phyloP scores from a whole-genome alignment of 2,113 vertebrate species.

The Terrapene triunguis region DNA sequence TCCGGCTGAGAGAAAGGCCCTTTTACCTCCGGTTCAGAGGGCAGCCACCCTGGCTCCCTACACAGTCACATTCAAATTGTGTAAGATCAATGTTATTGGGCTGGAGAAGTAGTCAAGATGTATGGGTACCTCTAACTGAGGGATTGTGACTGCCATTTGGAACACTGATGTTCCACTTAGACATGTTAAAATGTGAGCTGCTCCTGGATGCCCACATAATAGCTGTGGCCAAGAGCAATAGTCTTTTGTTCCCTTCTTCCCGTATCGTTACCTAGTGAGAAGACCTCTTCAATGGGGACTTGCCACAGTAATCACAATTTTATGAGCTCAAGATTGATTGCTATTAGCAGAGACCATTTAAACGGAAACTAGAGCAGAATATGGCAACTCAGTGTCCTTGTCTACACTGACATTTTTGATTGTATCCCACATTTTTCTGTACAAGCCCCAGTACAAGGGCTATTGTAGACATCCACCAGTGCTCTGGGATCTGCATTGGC shows the following conservation, averaged over 20 bases:
- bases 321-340: neutral
- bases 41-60: no score
- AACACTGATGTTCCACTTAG: neutral
- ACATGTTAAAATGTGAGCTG: neutral
- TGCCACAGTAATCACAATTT: rapidly evolving
- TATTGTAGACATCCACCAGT: neutral
- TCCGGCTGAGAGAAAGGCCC: no score
- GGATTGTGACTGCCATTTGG: neutral
- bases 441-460: no score
- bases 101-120: neutral
- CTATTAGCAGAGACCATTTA: neutral
- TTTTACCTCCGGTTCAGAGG: no score
- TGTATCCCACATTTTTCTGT: neutral
- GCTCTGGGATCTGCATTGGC: neutral
- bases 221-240: neutral
- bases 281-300: rapidly evolving
- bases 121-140: neutral
- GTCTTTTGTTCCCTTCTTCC: neutral
- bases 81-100: neutral
- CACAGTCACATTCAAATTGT: neutral
- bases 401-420: neutral
- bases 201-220: neutral
- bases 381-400: neutral
- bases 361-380: neutral
- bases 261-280: neutral